Evolutionary conservation across 2,888 invertebrate genomes (phyloP).

Genomic region (Cantharis lateralis): DNA sequence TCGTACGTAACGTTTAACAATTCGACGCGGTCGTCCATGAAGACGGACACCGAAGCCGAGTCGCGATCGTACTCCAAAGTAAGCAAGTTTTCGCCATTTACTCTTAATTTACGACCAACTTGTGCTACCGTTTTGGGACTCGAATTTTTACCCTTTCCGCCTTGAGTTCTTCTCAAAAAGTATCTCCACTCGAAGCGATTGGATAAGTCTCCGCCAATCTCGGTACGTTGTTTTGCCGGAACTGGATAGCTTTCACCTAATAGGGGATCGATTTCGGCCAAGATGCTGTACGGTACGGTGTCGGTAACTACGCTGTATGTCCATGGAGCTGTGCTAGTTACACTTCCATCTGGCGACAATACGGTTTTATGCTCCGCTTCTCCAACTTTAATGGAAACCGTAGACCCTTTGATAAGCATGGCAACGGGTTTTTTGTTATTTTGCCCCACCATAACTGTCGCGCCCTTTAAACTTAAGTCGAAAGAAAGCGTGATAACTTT

Average conservation of each 20-base stretch:
- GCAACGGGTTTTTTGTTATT: conserved; percentile 82
- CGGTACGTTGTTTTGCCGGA: conserved; percentile 87
- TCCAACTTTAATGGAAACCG: conserved; percentile 80
- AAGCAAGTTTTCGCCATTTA: conserved; percentile 90
- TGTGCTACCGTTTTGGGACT: conserved; percentile 74
- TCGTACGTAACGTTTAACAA: conserved; percentile 87
- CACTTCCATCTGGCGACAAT: conserved; percentile 81
- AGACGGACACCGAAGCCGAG: conserved; percentile 82
- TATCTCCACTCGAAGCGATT: conserved; percentile 96
- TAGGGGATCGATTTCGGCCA: conserved; percentile 86
- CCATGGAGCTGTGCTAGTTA: conserved; percentile 82
- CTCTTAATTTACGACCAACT: conserved; percentile 81
- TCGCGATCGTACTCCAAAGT: conserved; percentile 91
- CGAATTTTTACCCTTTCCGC: conserved; percentile 62
- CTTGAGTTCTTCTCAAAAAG: conserved; percentile 77
- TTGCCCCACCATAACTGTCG: conserved; percentile 82
- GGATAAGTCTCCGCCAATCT: conserved; percentile 87
- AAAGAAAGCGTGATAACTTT: conserved; percentile 86
- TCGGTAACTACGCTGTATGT: conserved; percentile 88
- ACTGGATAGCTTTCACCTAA: conserved; percentile 91
- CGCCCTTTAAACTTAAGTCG: conserved; percentile 89
- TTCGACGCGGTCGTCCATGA: conserved; percentile 86
- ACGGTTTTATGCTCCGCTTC: conserved; percentile 83
- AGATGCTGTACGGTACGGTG: conserved; percentile 86
- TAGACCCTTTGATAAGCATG: conserved; percentile 85